Evolutionary conservation across 2,888 invertebrate species (phyloP).

Genomic region (Alloscopus bannaensis): DNA sequence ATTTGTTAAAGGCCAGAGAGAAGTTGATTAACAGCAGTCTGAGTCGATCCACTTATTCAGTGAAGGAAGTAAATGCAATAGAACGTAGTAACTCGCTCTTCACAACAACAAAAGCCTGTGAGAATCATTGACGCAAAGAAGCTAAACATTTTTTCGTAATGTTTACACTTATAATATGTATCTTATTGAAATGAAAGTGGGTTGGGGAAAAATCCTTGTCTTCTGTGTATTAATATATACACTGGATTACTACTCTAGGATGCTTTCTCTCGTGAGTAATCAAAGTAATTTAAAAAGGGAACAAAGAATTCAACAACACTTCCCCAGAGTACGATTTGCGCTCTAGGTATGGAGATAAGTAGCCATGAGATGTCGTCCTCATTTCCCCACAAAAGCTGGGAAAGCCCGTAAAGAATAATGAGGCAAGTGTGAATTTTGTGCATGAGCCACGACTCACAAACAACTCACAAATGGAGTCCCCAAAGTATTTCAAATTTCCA

Average conservation of each 20-base stretch:
- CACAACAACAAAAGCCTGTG: slow-evolving; percentile 3
- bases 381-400: neutral
- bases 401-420: slow-evolving; percentile 27
- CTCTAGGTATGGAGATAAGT: slow-evolving; percentile 31
- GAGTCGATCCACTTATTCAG: slow-evolving; percentile 12
- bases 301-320: slow-evolving; percentile 12
- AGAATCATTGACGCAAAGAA: too few relatives aligned
- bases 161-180: too few relatives aligned
- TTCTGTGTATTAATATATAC: too few relatives aligned
- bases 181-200: too few relatives aligned
- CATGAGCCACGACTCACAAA: neutral
- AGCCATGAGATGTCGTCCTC: slow-evolving; percentile 15
- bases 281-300: slow-evolving; percentile 4
- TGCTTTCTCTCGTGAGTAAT: too few relatives aligned
- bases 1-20: slow-evolving; percentile 30
- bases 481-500: slow-evolving; percentile 20
- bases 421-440: slow-evolving; percentile 29
- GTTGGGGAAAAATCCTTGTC: too few relatives aligned
- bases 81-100: neutral
- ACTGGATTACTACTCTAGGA: too few relatives aligned
- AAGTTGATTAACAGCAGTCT: slow-evolving; percentile 34
- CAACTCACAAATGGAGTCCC: slow-evolving; percentile 1
- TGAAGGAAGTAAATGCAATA: slow-evolving; percentile 9
- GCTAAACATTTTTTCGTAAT: too few relatives aligned
- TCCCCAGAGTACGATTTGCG: slow-evolving; percentile 28